A percentile compares a stretch with the other conserved stretches of the same genome.
phyloP scores from a whole-genome alignment of 2,113 vertebrate species.

The Scopus umbretta region DNA sequence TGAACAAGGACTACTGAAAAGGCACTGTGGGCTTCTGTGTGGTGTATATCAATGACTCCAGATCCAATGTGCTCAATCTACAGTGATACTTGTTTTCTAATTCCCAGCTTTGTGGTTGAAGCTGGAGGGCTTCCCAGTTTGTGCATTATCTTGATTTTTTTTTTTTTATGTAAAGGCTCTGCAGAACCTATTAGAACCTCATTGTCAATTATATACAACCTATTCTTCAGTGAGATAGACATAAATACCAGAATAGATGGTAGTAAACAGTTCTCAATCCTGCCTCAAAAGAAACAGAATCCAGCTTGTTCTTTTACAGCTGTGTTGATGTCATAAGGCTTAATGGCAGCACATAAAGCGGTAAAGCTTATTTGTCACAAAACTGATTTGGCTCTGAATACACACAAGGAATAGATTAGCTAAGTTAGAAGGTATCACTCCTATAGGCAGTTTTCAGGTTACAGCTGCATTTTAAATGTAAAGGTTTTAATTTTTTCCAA shows the following conservation, averaged over 20 bases:
- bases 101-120: not conserved
- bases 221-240: not conserved
- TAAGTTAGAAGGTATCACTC: not conserved
- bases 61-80: not conserved
- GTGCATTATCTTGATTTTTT: not conserved
- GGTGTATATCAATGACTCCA: not conserved
- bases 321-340: not conserved
- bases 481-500: not conserved
- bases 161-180: not conserved
- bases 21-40: not conserved
- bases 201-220: not conserved
- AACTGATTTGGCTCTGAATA: constrained; percentile 6
- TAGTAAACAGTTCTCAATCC: not conserved
- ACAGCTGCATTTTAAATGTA: not conserved
- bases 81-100: not conserved
- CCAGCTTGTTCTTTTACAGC: not conserved
- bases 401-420: not conserved
- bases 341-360: not conserved
- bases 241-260: not conserved
- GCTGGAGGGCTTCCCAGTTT: not conserved
- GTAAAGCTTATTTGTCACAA: constrained; percentile 6
- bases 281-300: not conserved
- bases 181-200: not conserved
- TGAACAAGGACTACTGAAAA: not conserved
- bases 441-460: not conserved